phyloP scores from a whole-genome alignment of 2,797 vertebrate species.

The Valencia hispanica region DNA sequence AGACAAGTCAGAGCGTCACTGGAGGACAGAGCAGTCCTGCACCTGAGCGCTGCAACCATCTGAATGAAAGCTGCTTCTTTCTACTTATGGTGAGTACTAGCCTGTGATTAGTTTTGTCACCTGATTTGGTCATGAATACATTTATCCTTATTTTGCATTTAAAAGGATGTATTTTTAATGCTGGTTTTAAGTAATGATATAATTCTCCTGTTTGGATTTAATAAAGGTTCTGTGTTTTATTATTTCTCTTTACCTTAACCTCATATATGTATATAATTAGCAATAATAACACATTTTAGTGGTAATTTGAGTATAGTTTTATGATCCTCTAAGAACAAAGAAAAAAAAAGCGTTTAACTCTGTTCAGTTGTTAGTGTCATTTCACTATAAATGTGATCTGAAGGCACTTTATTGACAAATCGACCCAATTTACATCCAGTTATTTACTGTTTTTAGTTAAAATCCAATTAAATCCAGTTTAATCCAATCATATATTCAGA shows the following conservation, averaged over 20 bases:
- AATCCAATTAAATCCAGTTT: background rate
- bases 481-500: background rate
- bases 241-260: background rate
- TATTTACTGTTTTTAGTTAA: background rate
- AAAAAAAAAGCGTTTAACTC: background rate
- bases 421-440: background rate
- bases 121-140: background rate
- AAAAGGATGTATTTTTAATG: background rate
- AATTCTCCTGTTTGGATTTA: background rate
- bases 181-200: background rate
- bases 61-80: conserved; percentile 23
- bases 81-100: conserved; percentile 68
- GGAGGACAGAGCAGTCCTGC: conserved; percentile 45
- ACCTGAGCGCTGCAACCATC: conserved; percentile 43
- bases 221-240: background rate
- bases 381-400: background rate
- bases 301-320: background rate
- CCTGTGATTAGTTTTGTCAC: background rate
- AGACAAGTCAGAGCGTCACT: conserved; percentile 31
- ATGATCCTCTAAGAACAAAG: background rate
- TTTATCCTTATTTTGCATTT: background rate
- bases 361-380: background rate
- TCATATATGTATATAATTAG: background rate
- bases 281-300: background rate
- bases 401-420: background rate